Conservation (phyloP, 2,888 invertebrate genomes). For the Escarpia spicata region DNA sequence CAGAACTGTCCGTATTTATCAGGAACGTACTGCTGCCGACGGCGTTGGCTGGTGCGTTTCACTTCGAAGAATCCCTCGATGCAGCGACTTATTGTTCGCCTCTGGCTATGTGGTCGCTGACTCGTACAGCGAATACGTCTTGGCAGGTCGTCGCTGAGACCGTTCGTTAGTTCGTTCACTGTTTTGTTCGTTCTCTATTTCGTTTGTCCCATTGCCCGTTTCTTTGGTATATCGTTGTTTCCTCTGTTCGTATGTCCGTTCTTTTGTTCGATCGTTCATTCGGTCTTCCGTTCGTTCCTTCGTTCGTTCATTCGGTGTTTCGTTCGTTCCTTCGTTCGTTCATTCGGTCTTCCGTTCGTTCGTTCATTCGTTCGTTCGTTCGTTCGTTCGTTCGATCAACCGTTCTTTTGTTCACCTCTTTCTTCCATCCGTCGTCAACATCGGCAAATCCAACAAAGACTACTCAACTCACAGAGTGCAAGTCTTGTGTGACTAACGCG, state of each 20-base stretch:
- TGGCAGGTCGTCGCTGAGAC: background rate
- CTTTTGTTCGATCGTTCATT: background rate
- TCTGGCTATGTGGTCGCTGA: background rate
- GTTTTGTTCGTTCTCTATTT: background rate
- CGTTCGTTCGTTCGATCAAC: background rate
- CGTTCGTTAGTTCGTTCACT: background rate
- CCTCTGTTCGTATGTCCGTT: background rate
- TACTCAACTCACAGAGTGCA: too few species aligned
- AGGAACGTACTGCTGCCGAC: background rate
- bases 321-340: background rate
- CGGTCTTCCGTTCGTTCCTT: background rate
- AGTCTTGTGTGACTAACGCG: too few species aligned
- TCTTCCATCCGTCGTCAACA: background rate
- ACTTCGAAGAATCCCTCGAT: background rate
- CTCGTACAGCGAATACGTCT: background rate
- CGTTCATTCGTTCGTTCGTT: background rate
- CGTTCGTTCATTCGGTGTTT: background rate
- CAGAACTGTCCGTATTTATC: background rate
- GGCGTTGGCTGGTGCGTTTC: background rate
- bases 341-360: background rate
- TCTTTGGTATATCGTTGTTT: background rate
- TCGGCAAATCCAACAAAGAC: too few species aligned
- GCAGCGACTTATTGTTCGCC: background rate
- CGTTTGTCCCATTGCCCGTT: background rate
- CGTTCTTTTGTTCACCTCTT: background rate